Conservation (phyloP, 2,888 invertebrate genomes). For the Clostera curtula region DNA sequence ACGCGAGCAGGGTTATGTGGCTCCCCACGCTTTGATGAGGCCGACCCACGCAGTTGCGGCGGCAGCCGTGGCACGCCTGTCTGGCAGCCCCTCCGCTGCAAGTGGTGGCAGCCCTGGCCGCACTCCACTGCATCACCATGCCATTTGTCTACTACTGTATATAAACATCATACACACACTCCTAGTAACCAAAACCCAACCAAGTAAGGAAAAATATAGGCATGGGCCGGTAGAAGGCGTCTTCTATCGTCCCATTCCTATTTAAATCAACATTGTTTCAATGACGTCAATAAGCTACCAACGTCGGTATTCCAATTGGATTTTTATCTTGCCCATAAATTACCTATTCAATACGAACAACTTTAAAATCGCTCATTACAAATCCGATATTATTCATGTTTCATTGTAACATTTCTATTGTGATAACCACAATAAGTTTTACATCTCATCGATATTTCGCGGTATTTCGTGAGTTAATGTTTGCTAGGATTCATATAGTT, state of each 20-base stretch:
- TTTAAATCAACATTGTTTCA: not conserved
- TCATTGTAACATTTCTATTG: slow-evolving; percentile 4
- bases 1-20: too few species aligned
- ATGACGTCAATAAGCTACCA: not conserved
- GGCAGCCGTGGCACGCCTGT: too few species aligned
- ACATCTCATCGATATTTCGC: slow-evolving; percentile 11
- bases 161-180: too few species aligned
- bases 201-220: too few species aligned
- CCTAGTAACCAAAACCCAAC: too few species aligned
- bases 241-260: not conserved
- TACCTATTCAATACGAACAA: not conserved
- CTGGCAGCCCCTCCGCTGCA: too few species aligned
- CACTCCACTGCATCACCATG: too few species aligned
- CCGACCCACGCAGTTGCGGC: too few species aligned
- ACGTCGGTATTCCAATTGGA: not conserved
- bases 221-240: too few species aligned
- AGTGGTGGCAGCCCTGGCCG: too few species aligned
- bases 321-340: not conserved
- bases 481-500: slow-evolving; percentile 25
- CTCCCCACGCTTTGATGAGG: too few species aligned
- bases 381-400: slow-evolving; percentile 3
- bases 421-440: slow-evolving; percentile 3
- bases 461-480: slow-evolving; percentile 22
- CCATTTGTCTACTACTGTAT: too few species aligned
- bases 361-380: not conserved